Percentiles rank a stretch among this genome's conserved stretches.
These are phyloP conservation scores for Masticophis lateralis DNA, from an alignment of 2,797 vertebrate species.

Conservation along the genomic window DNA sequence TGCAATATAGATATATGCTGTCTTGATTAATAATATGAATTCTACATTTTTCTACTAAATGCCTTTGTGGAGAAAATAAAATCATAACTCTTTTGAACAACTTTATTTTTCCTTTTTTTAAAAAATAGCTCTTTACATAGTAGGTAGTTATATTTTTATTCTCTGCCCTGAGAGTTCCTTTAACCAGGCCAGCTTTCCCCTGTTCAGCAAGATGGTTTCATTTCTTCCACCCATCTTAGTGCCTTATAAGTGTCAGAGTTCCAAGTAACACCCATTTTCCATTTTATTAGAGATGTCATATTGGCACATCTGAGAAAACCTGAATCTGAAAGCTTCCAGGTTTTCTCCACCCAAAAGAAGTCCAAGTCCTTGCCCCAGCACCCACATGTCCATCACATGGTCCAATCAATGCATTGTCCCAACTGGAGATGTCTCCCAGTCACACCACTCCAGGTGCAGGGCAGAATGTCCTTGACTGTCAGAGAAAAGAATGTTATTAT, in stretches of 20 bases:
- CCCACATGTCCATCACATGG: no score
- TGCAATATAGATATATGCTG: background rate
- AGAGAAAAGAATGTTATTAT: no score
- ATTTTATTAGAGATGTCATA: no score
- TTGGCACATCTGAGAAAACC: no score
- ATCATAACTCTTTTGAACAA: background rate
- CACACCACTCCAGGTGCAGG: no score
- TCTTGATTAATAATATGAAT: background rate
- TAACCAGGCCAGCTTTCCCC: background rate
- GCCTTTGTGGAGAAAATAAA: background rate
- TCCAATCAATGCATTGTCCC: no score
- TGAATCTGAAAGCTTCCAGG: no score
- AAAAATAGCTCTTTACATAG: background rate
- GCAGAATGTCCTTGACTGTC: no score
- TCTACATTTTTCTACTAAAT: background rate
- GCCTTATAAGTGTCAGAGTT: background rate
- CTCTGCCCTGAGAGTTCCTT: background rate
- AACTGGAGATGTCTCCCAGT: no score
- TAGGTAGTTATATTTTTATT: background rate
- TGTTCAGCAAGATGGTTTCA: background rate
- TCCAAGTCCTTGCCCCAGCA: no score
- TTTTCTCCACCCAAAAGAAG: no score
- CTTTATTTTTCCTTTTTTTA: background rate
- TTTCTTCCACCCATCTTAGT: background rate
- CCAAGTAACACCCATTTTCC: no score